Percentiles rank a stretch among this genome's conserved stretches.
These are phyloP conservation scores for Atherinomorus stipes DNA, from an alignment of 2,113 vertebrate genomes.

Conservation along the genomic window DNA sequence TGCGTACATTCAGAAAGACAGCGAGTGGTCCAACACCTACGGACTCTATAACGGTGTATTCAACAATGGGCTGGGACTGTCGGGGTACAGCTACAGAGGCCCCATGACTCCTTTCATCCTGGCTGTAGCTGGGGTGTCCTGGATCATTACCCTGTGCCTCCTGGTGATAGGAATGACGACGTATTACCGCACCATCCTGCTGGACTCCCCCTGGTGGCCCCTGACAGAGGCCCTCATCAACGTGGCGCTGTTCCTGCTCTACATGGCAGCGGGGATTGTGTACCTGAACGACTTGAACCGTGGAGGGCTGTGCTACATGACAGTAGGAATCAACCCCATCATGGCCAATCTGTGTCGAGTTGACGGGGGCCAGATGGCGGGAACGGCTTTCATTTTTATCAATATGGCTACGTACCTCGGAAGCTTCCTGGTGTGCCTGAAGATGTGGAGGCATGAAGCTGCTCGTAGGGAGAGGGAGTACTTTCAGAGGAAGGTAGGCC, in stretches of 20 bases:
- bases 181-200: slow-evolving; percentile 84
- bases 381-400: slow-evolving; percentile 83
- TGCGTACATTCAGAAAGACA: slow-evolving; percentile 85
- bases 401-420: slow-evolving; percentile 76
- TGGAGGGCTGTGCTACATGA: slow-evolving; percentile 83
- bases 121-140: slow-evolving; percentile 74
- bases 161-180: slow-evolving; percentile 81
- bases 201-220: slow-evolving; percentile 86
- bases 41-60: slow-evolving; percentile 62
- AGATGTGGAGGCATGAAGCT: slow-evolving; percentile 79
- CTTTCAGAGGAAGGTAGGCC: slow-evolving; percentile 43
- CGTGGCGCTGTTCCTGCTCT: slow-evolving; percentile 80
- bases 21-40: slow-evolving; percentile 81
- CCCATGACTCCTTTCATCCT: slow-evolving; percentile 86
- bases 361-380: slow-evolving; percentile 85
- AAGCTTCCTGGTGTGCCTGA: slow-evolving; percentile 79
- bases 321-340: slow-evolving; percentile 78
- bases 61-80: slow-evolving; percentile 57
- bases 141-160: slow-evolving; percentile 79
- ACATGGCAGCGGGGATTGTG: slow-evolving; percentile 83
- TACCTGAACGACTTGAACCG: slow-evolving; percentile 85
- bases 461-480: slow-evolving; percentile 24
- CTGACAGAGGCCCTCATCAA: slow-evolving; percentile 83
- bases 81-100: slow-evolving; percentile 80
- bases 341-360: slow-evolving; percentile 74